Base-by-base conservation (phyloP, 1,140 invertebrate species). In the Drosophila dunni region DNA sequence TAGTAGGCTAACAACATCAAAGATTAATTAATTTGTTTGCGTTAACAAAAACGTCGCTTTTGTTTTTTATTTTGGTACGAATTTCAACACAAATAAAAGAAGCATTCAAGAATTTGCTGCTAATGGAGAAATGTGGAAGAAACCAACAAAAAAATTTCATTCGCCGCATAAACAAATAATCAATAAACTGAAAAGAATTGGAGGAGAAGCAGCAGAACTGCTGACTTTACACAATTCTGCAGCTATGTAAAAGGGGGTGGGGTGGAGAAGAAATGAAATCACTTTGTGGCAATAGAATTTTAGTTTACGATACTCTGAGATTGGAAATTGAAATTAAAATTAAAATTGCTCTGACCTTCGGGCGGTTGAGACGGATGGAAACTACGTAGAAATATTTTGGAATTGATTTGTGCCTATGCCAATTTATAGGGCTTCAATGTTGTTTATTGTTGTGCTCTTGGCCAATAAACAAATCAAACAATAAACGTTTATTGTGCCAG, bases 401-500 rank as follows among this genome's bases (percentile, higher is more conserved):
- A 66, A 72, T 80, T 68, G 81, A 80, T 73, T 79, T 75, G 66
- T 71, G 64, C 50, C 71, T 74, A 58, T 48, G 68, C 73, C 79
- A 78, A 69, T 78, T 48, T 15, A 75, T 79, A 88, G 82, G 82
- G 83, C 83, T 6, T 10, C 70, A 85, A 88, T 88, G 84, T 83
- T 88, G 84, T 83, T 89, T 88, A 74, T 79, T 83, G 29, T 66
- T 66, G 58, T 79, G 78, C 53, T 56, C 17, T 71, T 81, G 73
- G 81, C 68, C 81, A 56, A 75, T 84, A 85, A 80, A 82, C 68
- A 61, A 78, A 78, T 75, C 65, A 86, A 81, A 88, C 83, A 88
- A 88, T 88, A 78, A 83, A 83, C 78, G 77, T 89, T 89, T 81
- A 88, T 84, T 89, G 83, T 78, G 54, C 74, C 54, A 53, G 42